Percentiles rank a stretch among this genome's conserved stretches.
Evolutionary conservation across 2,113 vertebrate genomes (phyloP).

Genomic region (Cariama cristata): DNA sequence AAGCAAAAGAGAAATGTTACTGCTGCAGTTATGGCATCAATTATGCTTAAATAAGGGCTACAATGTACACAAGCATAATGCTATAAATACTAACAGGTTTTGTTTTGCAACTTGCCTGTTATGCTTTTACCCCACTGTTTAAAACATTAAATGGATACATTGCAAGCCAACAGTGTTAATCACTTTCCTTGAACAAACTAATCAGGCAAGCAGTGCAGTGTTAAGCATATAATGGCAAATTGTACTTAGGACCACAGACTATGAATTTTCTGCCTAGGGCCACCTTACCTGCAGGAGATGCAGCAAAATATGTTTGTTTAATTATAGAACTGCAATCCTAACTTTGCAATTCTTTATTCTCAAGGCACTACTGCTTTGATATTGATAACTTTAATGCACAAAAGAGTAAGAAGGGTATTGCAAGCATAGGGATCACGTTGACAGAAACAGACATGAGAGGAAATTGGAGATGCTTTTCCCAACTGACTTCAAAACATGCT

Average conservation of each 20-base stretch:
- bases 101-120: not conserved
- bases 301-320: not conserved
- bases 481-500: not conserved
- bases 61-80: not conserved
- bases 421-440: not conserved
- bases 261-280: not conserved
- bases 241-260: not conserved
- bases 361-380: not conserved
- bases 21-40: not conserved
- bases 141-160: not conserved
- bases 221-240: not conserved
- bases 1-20: constrained; percentile 21
- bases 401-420: not conserved
- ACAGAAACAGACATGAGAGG: not conserved
- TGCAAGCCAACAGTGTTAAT: not conserved
- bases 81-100: not conserved
- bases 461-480: not conserved
- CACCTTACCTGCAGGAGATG: not conserved
- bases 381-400: not conserved
- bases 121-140: not conserved
- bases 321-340: not conserved
- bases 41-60: constrained; percentile 34
- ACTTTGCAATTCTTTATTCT: not conserved
- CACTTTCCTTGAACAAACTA: not conserved
- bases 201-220: not conserved